Base-by-base conservation (phyloP, 2,888 invertebrate species). In the Leptogaster cylindrica region DNA sequence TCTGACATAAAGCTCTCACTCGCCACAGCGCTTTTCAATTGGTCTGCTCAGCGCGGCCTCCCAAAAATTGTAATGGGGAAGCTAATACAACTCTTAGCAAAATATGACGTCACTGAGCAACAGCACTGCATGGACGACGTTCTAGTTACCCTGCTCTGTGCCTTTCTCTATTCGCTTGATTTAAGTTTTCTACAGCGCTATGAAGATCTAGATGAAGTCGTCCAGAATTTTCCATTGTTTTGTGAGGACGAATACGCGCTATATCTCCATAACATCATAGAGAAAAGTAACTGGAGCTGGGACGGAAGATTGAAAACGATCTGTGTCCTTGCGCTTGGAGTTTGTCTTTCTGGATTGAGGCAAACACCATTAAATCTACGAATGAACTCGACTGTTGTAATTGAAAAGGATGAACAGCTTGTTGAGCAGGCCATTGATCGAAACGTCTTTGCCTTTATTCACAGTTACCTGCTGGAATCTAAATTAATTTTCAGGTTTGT, bases 101-200 rank as follows among this genome's bases (percentile, higher is more conserved):
- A 73, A 14, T 72, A 74, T 2, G 81, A 73, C 76, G 69, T 74
- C 14, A 74, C 81, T n/a, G 88, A 88, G 73, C 82, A 87, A 0
- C 83, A 88, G 1, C 92, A 92, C 2, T 88, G 87, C 8, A 82
- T 95, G 18, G 92, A 93, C 77, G 88, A 90, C 74, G 89, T 93
- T 1, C 90, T 90, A 0, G 79, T 94, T 2, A 89, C 90, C 1
- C 80, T 96, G 27, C 84, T 92, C 70, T 91, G 95, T 89, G 89
- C 95, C 0, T 79, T 95, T 41, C 78, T 96, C 2, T 93, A 93
- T 77, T 88, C 91, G 0, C 82, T 95, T 65, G 95, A 97, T 79
- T 83, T 94, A 7, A 92, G 92, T 72, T 85, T 91, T 18, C 80
- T 95, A 64, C 88, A 89, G 73, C 85, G 86, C 58, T 84, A 88